Conservation (phyloP, 2,888 invertebrate genomes). For the Busseola fusca region DNA sequence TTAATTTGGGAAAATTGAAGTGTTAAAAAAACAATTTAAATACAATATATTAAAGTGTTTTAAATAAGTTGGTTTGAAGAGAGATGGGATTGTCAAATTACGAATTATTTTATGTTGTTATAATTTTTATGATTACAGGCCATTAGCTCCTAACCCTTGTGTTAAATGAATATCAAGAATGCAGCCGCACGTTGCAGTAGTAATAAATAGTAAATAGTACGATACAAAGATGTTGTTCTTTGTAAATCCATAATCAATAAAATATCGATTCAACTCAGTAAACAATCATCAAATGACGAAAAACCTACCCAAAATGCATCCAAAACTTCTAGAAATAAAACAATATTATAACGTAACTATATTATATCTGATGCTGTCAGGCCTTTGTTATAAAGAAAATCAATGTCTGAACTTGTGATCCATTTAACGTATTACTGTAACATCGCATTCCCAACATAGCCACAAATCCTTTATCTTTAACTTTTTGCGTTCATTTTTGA, state of each 20-base stretch:
- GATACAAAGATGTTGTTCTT: not conserved
- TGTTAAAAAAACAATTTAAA: no score
- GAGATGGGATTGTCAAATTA: not conserved
- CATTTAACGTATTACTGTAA: slow-evolving; percentile 55
- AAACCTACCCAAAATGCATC: not conserved
- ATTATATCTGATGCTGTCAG: slow-evolving; percentile 36
- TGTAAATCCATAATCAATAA: not conserved
- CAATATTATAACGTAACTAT: slow-evolving; percentile 36
- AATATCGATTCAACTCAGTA: not conserved
- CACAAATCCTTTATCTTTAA: slow-evolving; percentile 42
- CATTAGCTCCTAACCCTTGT: no score
- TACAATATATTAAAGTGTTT: no score
- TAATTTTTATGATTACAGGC: no score
- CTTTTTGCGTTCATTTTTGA: slow-evolving; percentile 46
- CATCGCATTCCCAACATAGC: slow-evolving; percentile 25
- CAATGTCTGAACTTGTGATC: slow-evolving; percentile 43
- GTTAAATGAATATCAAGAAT: no score
- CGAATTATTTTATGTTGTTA: no score
- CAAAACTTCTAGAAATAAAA: slow-evolving; percentile 20
- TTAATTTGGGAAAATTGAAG: slow-evolving; percentile 28
- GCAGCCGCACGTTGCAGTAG: no score
- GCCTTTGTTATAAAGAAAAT: slow-evolving; percentile 44
- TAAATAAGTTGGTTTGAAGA: not conserved
- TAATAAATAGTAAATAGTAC: no score
- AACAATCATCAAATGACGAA: slow-evolving; percentile 9